Evolutionary conservation across 1,140 invertebrate species (phyloP).

Genomic region (Spodoptera frugiperda): DNA sequence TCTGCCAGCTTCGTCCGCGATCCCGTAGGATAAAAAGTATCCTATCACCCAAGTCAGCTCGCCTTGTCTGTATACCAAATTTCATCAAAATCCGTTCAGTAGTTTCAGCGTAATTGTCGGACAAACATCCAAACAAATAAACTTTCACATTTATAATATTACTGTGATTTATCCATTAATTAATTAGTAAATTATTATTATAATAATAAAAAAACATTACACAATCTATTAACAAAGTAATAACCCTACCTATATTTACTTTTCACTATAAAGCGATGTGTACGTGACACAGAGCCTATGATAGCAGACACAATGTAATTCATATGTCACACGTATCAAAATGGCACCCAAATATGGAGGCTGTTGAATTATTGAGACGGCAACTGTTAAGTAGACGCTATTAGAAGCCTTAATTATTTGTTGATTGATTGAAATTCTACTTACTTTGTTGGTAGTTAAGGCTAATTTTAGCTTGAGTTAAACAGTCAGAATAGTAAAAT

Average conservation of each 20-base stretch:
- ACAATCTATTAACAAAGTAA: not conserved
- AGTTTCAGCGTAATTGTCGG: too few species aligned
- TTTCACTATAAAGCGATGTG: slow-evolving; percentile 5
- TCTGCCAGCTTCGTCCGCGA: too few species aligned
- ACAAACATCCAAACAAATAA: too few species aligned
- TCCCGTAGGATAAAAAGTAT: too few species aligned
- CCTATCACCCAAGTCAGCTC: too few species aligned
- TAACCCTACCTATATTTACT: slow-evolving; percentile 23
- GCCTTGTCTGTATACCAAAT: too few species aligned
- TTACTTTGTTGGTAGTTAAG: slow-evolving; percentile 1
- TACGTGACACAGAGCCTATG: slow-evolving; percentile 48
- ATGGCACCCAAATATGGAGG: slow-evolving; percentile 58
- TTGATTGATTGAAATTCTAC: slow-evolving; percentile 3
- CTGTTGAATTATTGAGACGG: slow-evolving; percentile 62
- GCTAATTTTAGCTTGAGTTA: not conserved
- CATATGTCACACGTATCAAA: slow-evolving; percentile 68
- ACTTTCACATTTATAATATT: too few species aligned
- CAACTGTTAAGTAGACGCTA: slow-evolving; percentile 57
- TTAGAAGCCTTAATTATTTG: slow-evolving; percentile 5
- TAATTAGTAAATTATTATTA: too few species aligned
- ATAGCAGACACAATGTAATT: slow-evolving; percentile 62
- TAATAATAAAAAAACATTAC: too few species aligned
- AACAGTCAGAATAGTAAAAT: too few species aligned
- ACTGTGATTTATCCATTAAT: too few species aligned
- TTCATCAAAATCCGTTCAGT: too few species aligned